Evolutionary conservation across 2,888 invertebrate genomes (phyloP).

Genomic region (Pimpla rufipes): DNA sequence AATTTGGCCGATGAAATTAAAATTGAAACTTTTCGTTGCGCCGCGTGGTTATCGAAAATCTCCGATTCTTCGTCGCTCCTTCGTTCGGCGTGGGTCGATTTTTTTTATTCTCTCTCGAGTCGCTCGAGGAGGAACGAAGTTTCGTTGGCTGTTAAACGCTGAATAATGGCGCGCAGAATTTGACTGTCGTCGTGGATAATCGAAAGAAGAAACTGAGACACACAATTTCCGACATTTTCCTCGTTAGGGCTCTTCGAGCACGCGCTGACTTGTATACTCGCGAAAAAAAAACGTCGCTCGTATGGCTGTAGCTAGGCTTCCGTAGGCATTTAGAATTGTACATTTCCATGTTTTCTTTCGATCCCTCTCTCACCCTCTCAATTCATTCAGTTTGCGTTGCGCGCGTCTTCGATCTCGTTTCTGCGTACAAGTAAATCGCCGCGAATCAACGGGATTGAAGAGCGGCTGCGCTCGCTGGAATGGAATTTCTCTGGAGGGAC

Average conservation of each 20-base stretch:
- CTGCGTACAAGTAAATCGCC: background rate
- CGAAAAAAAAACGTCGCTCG: conserved; percentile 21
- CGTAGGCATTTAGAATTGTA: conserved; percentile 76
- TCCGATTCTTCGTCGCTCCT: background rate
- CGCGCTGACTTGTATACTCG: conserved; percentile 10
- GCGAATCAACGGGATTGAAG: background rate
- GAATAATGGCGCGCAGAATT: background rate
- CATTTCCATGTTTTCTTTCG: conserved; percentile 74
- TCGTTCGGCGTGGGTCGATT: background rate
- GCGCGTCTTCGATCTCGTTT: conserved; percentile 27
- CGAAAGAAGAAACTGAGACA: background rate
- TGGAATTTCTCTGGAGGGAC: conserved; percentile 27
- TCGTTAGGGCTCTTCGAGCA: conserved; percentile 9
- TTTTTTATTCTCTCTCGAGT: background rate
- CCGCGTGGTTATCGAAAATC: background rate
- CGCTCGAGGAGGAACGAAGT: no score
- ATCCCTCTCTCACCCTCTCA: conserved; percentile 33
- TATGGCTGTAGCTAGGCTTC: conserved; percentile 70
- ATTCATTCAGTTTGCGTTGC: conserved; percentile 19
- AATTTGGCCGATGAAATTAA: background rate
- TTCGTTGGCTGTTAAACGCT: no score
- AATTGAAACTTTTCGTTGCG: background rate
- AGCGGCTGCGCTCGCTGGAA: background rate
- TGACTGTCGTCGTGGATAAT: background rate
- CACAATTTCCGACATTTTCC: conserved; percentile 19